Conservation (phyloP, 1,140 invertebrate species). For the Prorops nasuta region DNA sequence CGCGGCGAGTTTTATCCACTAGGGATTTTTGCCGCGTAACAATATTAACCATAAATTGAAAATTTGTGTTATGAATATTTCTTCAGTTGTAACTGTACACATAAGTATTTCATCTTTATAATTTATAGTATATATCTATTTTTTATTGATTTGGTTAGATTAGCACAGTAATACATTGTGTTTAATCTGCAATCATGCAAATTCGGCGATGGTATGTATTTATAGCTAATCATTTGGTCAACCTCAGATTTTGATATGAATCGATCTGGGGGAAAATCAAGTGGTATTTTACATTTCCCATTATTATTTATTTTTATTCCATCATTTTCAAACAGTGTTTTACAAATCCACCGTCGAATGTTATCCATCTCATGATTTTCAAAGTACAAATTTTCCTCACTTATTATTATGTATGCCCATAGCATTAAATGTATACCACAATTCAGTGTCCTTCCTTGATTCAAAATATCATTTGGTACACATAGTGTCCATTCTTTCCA, state of each 20-base stretch:
- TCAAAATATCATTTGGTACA: background rate
- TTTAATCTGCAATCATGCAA: background rate
- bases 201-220: too few species aligned
- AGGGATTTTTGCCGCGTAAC: too few species aligned
- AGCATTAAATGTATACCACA: background rate
- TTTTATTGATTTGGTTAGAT: background rate
- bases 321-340: background rate
- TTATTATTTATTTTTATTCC: background rate
- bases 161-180: background rate
- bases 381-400: background rate
- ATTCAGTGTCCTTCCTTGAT: background rate
- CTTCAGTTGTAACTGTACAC: too few species aligned
- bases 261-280: background rate
- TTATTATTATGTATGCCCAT: background rate
- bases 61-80: too few species aligned
- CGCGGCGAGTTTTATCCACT: too few species aligned
- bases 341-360: background rate
- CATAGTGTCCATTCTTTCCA: background rate
- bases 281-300: background rate
- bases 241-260: background rate
- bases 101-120: too few species aligned
- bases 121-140: too few species aligned
- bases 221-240: background rate
- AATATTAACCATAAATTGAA: too few species aligned
- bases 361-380: background rate